Percentiles rank a stretch among this genome's conserved stretches.
Evolutionary conservation across 2,797 vertebrate species (phyloP).

Genomic region (Sebastes goodei): DNA sequence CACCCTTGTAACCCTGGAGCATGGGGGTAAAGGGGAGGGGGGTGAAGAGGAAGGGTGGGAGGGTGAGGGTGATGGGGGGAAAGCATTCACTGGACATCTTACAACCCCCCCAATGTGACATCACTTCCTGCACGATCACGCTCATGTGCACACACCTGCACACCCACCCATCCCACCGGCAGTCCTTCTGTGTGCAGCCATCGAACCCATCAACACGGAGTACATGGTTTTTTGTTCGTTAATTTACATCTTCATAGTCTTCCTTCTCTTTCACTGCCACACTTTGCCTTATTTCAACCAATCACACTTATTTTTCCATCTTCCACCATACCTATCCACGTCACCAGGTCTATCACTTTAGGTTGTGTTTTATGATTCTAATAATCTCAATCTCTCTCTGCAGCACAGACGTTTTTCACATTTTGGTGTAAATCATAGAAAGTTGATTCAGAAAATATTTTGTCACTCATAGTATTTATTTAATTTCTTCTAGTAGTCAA

Average conservation of each 20-base stretch:
- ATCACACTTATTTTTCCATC: constrained; percentile 6
- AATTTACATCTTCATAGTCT: background rate
- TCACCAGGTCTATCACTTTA: background rate
- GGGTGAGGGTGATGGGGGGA: constrained; percentile 21
- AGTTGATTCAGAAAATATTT: background rate
- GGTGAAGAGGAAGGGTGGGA: constrained; percentile 25
- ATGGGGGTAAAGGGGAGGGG: constrained; percentile 27
- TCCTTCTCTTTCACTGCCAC: constrained; percentile 14
- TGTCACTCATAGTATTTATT: background rate
- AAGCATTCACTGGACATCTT: constrained; percentile 52
- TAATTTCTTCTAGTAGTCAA: background rate
- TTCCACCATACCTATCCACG: background rate
- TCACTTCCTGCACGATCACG: constrained; percentile 37
- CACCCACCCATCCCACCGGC: constrained; percentile 50
- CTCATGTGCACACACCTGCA: constrained; percentile 55
- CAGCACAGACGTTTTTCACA: background rate
- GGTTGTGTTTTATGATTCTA: background rate
- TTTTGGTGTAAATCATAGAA: background rate
- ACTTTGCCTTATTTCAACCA: constrained; percentile 15
- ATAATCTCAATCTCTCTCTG: background rate
- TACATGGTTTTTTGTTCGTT: constrained; percentile 55
- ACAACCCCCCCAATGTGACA: constrained; percentile 41
- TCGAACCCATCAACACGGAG: constrained; percentile 60
- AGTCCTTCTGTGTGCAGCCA: constrained; percentile 52
- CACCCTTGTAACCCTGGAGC: constrained; percentile 44